These are phyloP conservation scores for Aplodontia rufa DNA, from an alignment of 2,113 vertebrate genomes.

Conservation along the genomic window DNA sequence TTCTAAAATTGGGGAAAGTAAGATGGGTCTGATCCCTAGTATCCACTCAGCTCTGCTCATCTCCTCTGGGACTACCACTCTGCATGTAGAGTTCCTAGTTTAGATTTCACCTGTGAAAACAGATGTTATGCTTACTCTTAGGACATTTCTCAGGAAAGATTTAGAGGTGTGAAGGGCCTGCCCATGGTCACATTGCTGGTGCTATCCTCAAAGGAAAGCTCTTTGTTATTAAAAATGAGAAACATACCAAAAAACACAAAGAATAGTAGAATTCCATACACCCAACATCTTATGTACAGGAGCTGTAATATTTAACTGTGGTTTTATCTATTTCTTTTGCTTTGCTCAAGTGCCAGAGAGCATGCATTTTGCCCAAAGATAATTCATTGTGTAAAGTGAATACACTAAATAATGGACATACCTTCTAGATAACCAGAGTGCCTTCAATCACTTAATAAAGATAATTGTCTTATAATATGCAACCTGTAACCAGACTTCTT, in stretches of 20 bases:
- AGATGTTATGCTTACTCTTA: not conserved
- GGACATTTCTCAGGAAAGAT: not conserved
- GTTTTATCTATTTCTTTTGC: not conserved
- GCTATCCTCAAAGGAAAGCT: not conserved
- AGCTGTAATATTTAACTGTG: not conserved
- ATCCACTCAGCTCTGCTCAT: not conserved
- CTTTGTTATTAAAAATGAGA: not conserved
- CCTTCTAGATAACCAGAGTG: not conserved
- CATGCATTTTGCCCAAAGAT: not conserved
- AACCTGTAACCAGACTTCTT: not conserved
- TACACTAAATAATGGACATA: not conserved
- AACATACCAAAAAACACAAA: not conserved
- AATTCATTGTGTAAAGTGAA: not conserved
- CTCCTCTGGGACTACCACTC: not conserved
- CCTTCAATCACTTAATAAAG: not conserved
- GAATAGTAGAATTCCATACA: not conserved
- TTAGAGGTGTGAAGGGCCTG: not conserved
- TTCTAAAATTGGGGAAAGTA: not conserved
- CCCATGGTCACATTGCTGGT: not conserved
- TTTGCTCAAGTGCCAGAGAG: not conserved
- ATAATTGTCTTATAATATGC: not conserved
- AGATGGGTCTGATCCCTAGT: not conserved
- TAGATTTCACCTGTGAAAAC: not conserved
- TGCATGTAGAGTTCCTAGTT: not conserved
- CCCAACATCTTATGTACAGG: not conserved